phyloP scores from a whole-genome alignment of 2,797 vertebrate genomes.

The Sitta carolinensis region DNA sequence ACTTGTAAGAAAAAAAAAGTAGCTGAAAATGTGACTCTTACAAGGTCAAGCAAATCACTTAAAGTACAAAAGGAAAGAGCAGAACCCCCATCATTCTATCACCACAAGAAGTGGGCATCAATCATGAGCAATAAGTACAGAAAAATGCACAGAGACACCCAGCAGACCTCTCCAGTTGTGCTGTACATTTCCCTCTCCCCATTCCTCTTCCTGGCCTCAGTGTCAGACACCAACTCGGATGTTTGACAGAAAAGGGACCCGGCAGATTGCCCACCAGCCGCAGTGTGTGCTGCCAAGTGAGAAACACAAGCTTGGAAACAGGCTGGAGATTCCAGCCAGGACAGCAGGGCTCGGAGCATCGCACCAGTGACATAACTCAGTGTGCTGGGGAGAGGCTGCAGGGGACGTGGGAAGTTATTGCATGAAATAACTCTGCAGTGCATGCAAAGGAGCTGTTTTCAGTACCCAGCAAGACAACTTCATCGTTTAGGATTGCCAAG shows the following conservation, averaged over 20 bases:
- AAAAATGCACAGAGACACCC: not conserved
- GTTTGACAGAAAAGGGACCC: slow-evolving; percentile 60
- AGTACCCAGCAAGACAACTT: not conserved
- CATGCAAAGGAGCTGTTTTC: slow-evolving; percentile 43
- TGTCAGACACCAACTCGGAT: slow-evolving; percentile 37
- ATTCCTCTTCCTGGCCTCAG: not conserved
- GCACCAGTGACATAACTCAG: slow-evolving; percentile 29
- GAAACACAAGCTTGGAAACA: slow-evolving; percentile 68
- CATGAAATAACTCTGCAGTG: not conserved
- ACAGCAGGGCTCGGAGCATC: slow-evolving; percentile 55
- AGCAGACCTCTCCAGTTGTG: not conserved
- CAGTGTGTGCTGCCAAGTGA: slow-evolving; percentile 57
- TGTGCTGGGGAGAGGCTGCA: slow-evolving; percentile 35
- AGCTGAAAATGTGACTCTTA: not conserved
- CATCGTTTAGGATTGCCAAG: not conserved
- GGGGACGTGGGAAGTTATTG: slow-evolving; percentile 28
- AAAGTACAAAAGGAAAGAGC: not conserved
- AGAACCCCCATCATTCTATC: not conserved
- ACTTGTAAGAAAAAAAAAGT: not conserved
- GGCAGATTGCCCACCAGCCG: slow-evolving; percentile 46
- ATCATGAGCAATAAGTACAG: not conserved
- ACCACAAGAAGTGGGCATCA: not conserved
- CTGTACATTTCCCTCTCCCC: not conserved
- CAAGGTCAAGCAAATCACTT: not conserved
- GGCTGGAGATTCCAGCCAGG: slow-evolving; percentile 61